Percentiles rank a stretch among this genome's conserved stretches.
Conservation (phyloP, 2,888 invertebrate species). For the Saturnia japonica region DNA sequence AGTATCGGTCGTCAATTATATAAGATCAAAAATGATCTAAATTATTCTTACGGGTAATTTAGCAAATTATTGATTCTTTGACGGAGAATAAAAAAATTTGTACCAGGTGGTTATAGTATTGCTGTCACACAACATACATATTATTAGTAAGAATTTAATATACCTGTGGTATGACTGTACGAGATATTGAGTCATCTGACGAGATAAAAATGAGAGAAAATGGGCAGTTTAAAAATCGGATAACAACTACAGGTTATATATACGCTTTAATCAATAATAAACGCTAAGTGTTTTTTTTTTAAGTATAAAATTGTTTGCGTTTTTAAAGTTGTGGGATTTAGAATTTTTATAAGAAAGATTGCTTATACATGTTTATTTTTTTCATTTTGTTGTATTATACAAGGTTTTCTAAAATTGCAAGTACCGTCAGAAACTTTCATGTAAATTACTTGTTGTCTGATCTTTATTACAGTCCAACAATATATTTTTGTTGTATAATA, state of each 20-base stretch:
- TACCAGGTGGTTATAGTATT: neutral
- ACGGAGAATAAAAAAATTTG: no score
- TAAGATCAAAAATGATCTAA: neutral
- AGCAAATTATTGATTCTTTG: neutral
- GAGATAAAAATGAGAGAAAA: neutral
- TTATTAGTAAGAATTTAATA: neutral
- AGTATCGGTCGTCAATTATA: neutral
- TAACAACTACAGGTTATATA: neutral
- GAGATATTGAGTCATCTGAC: neutral
- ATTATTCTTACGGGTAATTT: no score
- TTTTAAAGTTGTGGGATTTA: neutral
- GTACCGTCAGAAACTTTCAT: neutral
- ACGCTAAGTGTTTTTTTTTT: neutral
- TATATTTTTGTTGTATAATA: neutral
- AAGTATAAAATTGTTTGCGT: no score
- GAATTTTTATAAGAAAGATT: neutral
- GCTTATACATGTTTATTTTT: neutral
- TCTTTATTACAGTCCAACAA: neutral
- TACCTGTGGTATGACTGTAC: neutral
- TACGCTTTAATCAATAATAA: neutral
- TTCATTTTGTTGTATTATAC: neutral
- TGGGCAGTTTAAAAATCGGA: neutral
- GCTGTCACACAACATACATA: neutral
- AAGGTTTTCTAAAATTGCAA: neutral
- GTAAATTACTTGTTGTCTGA: neutral